These are phyloP conservation scores for Takifugu ocellatus DNA, from an alignment of 2,797 vertebrate species.

Conservation along the genomic window DNA sequence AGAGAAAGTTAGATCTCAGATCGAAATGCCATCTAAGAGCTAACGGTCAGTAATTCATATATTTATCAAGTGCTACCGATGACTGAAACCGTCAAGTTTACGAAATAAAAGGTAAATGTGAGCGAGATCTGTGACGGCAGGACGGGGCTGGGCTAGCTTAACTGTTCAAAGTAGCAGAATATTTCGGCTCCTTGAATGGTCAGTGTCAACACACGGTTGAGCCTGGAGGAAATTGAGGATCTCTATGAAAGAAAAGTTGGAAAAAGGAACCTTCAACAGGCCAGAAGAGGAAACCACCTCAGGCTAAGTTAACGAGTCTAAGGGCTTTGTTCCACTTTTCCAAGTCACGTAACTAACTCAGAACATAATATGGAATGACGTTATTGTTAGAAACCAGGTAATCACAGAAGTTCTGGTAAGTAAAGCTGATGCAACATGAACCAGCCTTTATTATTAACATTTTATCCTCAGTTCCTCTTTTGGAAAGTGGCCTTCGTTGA, in stretches of 20 bases:
- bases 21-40: background rate
- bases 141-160: no score
- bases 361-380: background rate
- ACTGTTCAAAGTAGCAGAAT: no score
- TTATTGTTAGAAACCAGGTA: slow-evolving; percentile 18
- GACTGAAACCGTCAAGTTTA: slow-evolving; percentile 25
- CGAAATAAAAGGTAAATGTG: no score
- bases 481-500: slow-evolving; percentile 22
- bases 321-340: no score
- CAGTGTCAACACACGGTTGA: slow-evolving; percentile 7
- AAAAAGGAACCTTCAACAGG: no score
- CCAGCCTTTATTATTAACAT: slow-evolving; percentile 8
- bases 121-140: no score
- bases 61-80: background rate
- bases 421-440: slow-evolving; percentile 3
- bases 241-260: background rate
- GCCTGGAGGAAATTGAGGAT: slow-evolving; percentile 11
- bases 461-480: slow-evolving; percentile 53
- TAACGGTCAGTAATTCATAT: slow-evolving; percentile 17
- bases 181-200: slow-evolving; percentile 1
- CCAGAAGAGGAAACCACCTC: no score
- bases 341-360: background rate
- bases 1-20: background rate
- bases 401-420: slow-evolving; percentile 34
- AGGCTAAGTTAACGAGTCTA: no score